Conservation (phyloP, 2,888 invertebrate genomes). For the Cyclophora albipunctata region DNA sequence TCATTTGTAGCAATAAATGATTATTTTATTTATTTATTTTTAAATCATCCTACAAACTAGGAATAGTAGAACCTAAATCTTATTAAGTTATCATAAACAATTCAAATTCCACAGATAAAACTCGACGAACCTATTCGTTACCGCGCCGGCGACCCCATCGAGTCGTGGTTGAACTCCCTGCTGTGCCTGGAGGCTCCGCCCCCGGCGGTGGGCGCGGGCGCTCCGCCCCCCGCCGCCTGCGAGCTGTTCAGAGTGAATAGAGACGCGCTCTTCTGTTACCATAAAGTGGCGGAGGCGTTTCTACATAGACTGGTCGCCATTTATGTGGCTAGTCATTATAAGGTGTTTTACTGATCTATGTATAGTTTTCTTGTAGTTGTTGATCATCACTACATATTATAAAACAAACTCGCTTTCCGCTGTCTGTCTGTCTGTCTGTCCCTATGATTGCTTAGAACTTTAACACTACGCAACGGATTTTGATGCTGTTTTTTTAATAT, state of each 20-base stretch:
- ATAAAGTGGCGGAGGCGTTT: conserved; percentile 93
- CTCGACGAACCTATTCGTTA: conserved; percentile 97
- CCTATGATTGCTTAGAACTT: too few species aligned
- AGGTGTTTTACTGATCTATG: conserved; percentile 64
- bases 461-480: too few species aligned
- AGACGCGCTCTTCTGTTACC: conserved; percentile 97
- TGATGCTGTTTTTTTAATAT: too few species aligned
- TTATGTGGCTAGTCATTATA: conserved; percentile 98
- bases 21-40: too few species aligned
- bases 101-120: conserved; percentile 72
- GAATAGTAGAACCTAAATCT: too few species aligned
- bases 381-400: too few species aligned
- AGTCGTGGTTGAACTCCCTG: conserved; percentile 92
- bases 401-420: too few species aligned
- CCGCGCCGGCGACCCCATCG: conserved; percentile 88
- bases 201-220: conserved; percentile 82
- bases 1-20: too few species aligned
- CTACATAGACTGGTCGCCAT: conserved; percentile 93
- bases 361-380: neutral
- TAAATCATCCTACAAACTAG: too few species aligned
- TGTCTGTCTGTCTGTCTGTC: too few species aligned
- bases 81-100: too few species aligned
- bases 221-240: conserved; percentile 92
- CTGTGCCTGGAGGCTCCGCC: conserved; percentile 92
- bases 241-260: conserved; percentile 89